These are phyloP conservation scores for Barypeithes pellucidus DNA, from an alignment of 2,888 invertebrate species.

Conservation along the genomic window DNA sequence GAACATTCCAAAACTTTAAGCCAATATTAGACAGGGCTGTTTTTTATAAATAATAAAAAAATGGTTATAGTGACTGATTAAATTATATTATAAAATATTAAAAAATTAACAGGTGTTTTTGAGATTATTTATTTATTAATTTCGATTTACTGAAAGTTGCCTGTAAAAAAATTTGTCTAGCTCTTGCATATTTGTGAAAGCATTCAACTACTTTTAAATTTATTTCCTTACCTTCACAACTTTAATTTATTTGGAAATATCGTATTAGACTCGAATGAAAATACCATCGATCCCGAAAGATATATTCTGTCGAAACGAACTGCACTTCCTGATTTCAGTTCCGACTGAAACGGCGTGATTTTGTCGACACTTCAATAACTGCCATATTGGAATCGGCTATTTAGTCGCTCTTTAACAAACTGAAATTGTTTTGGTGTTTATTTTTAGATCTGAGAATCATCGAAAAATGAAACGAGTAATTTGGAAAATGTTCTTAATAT, in stretches of 20 bases:
- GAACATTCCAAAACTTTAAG: too few species aligned
- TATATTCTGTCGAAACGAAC: conserved; percentile 21
- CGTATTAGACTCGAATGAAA: conserved; percentile 23
- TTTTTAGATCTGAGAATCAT: background rate
- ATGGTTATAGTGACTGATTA: too few species aligned
- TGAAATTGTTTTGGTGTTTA: background rate
- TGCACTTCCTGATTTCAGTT: conserved; percentile 25
- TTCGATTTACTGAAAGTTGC: too few species aligned
- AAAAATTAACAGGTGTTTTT: too few species aligned
- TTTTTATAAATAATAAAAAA: too few species aligned
- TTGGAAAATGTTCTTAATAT: background rate
- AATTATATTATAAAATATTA: too few species aligned
- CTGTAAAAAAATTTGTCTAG: too few species aligned
- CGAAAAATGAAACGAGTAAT: too few species aligned
- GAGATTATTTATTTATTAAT: too few species aligned
- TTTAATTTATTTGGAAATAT: conserved; percentile 37
- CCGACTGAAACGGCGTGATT: conserved; percentile 10
- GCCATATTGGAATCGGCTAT: conserved; percentile 13
- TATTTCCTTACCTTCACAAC: conserved; percentile 17
- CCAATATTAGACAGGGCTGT: too few species aligned
- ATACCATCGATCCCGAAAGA: conserved; percentile 20
- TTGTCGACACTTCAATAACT: conserved; percentile 21
- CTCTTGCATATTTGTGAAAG: too few species aligned
- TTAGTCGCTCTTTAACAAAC: conserved; percentile 1
- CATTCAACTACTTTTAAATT: too few species aligned